phyloP scores from a whole-genome alignment of 2,797 vertebrate genomes.

The Rhynchonycteris naso region DNA sequence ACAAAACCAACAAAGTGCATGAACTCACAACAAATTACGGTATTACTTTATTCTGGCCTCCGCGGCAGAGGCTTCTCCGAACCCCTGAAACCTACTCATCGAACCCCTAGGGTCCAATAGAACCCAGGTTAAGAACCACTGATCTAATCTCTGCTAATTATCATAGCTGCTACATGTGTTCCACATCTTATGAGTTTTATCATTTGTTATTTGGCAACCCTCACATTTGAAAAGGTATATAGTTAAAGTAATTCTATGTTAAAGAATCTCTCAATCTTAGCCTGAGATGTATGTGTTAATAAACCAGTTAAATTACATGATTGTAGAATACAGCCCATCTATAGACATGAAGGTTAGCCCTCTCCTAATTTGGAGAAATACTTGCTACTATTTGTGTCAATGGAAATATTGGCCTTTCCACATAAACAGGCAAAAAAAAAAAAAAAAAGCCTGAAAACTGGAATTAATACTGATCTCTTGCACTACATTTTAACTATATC shows the following conservation, averaged over 20 bases:
- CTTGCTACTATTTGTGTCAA: neutral
- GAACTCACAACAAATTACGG: too few relatives aligned
- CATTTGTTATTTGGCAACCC: neutral
- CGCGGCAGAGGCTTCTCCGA: too few relatives aligned
- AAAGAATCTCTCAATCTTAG: neutral
- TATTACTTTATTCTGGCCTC: too few relatives aligned
- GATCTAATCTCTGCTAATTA: neutral
- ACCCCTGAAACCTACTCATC: too few relatives aligned
- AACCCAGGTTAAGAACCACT: too few relatives aligned
- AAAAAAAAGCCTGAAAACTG: neutral
- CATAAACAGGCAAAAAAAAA: neutral
- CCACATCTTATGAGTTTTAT: neutral
- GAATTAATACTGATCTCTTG: neutral
- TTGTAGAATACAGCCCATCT: neutral
- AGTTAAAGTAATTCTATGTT: neutral
- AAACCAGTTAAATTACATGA: neutral
- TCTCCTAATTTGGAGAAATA: constrained; percentile 16
- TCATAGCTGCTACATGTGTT: neutral
- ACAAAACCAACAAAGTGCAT: too few relatives aligned
- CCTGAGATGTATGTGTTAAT: neutral
- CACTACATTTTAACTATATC: constrained; percentile 24
- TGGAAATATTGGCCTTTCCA: neutral
- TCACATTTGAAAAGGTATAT: constrained; percentile 70
- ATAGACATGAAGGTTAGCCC: neutral
- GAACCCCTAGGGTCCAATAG: too few relatives aligned